Evolutionary conservation across 2,797 vertebrate genomes (phyloP).

Genomic region (Neomorphus geoffroyi): DNA sequence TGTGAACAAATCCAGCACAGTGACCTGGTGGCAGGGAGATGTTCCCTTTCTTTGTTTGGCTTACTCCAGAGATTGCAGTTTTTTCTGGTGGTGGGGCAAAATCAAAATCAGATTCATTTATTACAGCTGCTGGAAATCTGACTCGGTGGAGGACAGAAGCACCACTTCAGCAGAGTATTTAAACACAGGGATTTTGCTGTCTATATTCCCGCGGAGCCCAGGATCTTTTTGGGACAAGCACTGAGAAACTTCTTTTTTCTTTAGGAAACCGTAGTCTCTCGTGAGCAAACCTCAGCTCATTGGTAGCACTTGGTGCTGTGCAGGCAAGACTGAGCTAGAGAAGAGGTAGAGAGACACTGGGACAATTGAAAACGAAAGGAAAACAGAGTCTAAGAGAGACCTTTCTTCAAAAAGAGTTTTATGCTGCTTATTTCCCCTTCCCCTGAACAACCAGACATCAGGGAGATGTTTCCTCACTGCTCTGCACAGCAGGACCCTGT

Average conservation of each 20-base stretch:
- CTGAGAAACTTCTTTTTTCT: not conserved
- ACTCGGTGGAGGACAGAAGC: not conserved
- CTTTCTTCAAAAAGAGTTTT: not conserved
- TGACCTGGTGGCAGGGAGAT: not conserved
- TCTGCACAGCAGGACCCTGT: not conserved
- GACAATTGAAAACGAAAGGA: not conserved
- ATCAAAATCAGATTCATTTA: not conserved
- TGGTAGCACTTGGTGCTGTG: not conserved
- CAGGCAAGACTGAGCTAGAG: not conserved
- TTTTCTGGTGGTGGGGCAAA: not conserved
- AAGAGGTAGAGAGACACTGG: not conserved
- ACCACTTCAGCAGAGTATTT: not conserved
- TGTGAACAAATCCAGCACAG: not conserved
- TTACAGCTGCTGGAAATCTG: not conserved
- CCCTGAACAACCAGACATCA: not conserved
- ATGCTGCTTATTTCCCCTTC: not conserved
- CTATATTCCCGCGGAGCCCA: not conserved
- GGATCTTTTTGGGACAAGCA: not conserved
- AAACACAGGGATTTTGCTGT: not conserved
- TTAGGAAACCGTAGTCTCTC: not conserved
- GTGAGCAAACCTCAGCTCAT: not conserved
- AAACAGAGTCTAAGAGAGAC: not conserved
- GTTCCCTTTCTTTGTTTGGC: not conserved
- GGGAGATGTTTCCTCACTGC: not conserved
- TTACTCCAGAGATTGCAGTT: not conserved